A percentile compares a stretch with the other conserved stretches of the same genome.
Conservation (phyloP, 2,888 invertebrate species). For the Eilema griseolum region DNA sequence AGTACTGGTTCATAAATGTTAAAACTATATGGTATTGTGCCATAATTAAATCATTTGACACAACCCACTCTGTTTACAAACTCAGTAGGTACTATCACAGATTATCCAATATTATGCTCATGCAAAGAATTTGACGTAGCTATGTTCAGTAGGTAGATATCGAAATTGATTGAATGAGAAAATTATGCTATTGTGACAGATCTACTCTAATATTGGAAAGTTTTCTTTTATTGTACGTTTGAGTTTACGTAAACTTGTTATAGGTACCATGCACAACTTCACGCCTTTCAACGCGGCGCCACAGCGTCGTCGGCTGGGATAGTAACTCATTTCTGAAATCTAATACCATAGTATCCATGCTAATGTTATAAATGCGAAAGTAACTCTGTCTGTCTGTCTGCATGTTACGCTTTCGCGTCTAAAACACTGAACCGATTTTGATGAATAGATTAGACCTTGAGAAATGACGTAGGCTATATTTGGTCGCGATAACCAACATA, state of each 20-base stretch:
- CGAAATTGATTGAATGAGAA: conserved; percentile 43
- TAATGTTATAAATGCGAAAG: too few relatives aligned
- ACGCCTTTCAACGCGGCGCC: neutral
- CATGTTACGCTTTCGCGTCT: too few relatives aligned
- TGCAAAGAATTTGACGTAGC: conserved; percentile 39
- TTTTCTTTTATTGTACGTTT: conserved; percentile 18
- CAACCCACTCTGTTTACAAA: conserved; percentile 45
- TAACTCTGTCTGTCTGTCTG: too few relatives aligned
- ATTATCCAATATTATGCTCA: conserved; percentile 34
- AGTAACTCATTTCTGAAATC: neutral
- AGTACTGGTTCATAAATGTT: conserved; percentile 35
- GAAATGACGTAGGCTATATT: too few relatives aligned
- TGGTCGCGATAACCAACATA: too few relatives aligned
- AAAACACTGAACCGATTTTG: too few relatives aligned
- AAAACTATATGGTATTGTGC: conserved; percentile 18
- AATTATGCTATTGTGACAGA: conserved; percentile 29
- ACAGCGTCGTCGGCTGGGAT: neutral
- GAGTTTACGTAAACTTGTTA: conserved; percentile 15
- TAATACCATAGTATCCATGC: neutral
- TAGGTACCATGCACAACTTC: neutral
- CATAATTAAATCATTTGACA: conserved; percentile 51
- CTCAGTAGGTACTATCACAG: neutral
- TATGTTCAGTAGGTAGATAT: conserved; percentile 12
- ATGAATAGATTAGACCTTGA: too few relatives aligned
- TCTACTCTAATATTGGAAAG: conserved; percentile 22